Evolutionary conservation across 2,113 vertebrate genomes (phyloP).

Genomic region (Phalacrocorax aristotelis): DNA sequence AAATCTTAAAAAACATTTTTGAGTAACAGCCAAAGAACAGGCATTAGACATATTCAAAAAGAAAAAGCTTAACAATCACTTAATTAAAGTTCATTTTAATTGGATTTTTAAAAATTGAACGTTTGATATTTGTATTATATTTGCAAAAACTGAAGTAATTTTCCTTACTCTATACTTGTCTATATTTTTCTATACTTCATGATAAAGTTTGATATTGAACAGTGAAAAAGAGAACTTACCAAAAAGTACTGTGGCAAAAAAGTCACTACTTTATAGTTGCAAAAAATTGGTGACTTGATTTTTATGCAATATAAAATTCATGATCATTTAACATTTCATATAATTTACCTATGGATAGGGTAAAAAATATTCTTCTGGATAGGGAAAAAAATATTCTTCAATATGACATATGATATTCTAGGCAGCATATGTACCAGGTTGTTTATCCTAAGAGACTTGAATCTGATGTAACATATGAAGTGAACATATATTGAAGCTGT

Average conservation of each 20-base stretch:
- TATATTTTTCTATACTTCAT: not conserved
- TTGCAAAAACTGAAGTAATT: not conserved
- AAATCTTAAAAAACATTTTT: not conserved
- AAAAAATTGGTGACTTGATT: not conserved
- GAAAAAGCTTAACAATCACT: not conserved
- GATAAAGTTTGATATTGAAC: not conserved
- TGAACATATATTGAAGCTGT: not conserved
- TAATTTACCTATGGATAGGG: not conserved
- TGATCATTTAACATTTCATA: not conserved
- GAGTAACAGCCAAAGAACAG: not conserved
- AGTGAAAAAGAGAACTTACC: not conserved
- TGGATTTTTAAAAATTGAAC: not conserved
- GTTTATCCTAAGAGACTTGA: not conserved
- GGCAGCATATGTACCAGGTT: not conserved
- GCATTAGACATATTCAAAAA: not conserved
- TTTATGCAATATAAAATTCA: not conserved
- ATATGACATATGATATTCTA: not conserved
- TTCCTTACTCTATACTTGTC: not conserved
- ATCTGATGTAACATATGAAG: not conserved
- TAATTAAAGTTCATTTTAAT: not conserved
- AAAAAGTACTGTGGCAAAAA: not conserved
- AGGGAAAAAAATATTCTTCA: not conserved
- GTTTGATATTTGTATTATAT: not conserved
- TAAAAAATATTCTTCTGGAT: not conserved
- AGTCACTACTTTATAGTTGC: rapidly evolving